Conservation (phyloP, 2,113 vertebrate species). For the Sprattus sprattus region DNA sequence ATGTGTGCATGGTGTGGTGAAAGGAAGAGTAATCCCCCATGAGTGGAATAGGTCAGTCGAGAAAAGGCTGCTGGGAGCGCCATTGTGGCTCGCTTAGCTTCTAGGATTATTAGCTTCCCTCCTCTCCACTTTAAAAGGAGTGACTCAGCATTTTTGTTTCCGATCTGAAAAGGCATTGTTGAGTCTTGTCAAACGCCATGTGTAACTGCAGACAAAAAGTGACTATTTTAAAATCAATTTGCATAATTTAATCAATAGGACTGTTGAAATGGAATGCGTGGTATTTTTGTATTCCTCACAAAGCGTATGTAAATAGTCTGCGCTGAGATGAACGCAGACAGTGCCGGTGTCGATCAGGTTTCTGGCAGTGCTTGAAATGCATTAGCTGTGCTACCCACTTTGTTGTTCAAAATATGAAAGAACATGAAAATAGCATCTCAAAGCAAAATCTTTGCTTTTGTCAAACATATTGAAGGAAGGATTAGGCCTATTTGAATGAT, state of each 20-base stretch:
- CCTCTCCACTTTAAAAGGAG: conserved; percentile 26
- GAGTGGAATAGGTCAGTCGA: conserved; percentile 5
- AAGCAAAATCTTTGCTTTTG: conserved; percentile 64
- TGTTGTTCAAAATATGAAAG: conserved; percentile 61
- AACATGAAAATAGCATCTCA: conserved; percentile 67
- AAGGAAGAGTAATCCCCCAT: conserved; percentile 2
- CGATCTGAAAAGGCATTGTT: conserved; percentile 31
- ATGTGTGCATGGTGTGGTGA: neutral
- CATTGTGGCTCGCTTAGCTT: conserved; percentile 2
- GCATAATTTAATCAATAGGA: conserved; percentile 54
- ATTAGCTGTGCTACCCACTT: conserved; percentile 71
- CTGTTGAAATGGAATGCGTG: conserved; percentile 50
- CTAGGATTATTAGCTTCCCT: neutral
- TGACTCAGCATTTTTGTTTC: conserved; percentile 35
- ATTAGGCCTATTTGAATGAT: conserved; percentile 65
- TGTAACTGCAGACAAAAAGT: conserved; percentile 34
- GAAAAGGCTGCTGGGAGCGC: neutral
- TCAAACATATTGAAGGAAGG: conserved; percentile 56
- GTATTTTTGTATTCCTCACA: conserved; percentile 56
- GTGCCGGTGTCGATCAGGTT: conserved; percentile 69
- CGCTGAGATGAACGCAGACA: conserved; percentile 55
- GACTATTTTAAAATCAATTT: conserved; percentile 41
- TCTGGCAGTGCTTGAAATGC: conserved; percentile 62
- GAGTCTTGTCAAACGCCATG: conserved; percentile 31
- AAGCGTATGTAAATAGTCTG: conserved; percentile 64